Conservation (phyloP, 2,888 invertebrate species). For the Pseudococcus longispinus region DNA sequence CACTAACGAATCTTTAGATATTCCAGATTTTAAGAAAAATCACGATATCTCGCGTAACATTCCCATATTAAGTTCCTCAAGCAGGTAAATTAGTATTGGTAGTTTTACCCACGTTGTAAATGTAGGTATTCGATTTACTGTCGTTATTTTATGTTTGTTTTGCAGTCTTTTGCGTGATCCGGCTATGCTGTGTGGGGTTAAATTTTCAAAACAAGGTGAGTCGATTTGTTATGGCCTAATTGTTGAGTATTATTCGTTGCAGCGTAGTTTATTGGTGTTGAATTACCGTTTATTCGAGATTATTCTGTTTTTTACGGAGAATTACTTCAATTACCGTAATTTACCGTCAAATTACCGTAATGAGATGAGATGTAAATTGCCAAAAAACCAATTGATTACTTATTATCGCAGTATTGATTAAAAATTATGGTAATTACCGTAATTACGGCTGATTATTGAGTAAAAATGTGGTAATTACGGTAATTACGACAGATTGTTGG, state of each 20-base stretch:
- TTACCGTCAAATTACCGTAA: neutral
- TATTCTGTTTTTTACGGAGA: neutral
- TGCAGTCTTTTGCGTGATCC: conserved; percentile 36
- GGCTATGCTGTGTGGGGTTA: neutral
- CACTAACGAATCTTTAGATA: conserved; percentile 47
- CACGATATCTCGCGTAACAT: conserved; percentile 47
- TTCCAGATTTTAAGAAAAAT: conserved; percentile 48
- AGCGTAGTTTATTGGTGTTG: neutral
- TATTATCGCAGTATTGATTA: too few relatives aligned
- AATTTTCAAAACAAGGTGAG: conserved; percentile 44
- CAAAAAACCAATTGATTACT: too few relatives aligned
- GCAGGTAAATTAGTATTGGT: neutral
- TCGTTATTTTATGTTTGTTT: neutral
- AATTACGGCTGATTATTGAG: too few relatives aligned
- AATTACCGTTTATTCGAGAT: neutral
- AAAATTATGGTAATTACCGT: too few relatives aligned
- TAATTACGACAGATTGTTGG: too few relatives aligned
- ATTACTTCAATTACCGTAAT: neutral
- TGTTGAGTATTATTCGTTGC: neutral
- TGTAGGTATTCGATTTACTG: neutral
- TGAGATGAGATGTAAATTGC: too few relatives aligned
- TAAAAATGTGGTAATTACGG: too few relatives aligned
- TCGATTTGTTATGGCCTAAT: neutral
- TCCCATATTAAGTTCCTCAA: conserved; percentile 52
- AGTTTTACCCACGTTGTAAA: neutral